A percentile compares a stretch with the other conserved stretches of the same genome.
Evolutionary conservation across 1,140 invertebrate genomes (phyloP).

Genomic region (Halyomorpha halys): DNA sequence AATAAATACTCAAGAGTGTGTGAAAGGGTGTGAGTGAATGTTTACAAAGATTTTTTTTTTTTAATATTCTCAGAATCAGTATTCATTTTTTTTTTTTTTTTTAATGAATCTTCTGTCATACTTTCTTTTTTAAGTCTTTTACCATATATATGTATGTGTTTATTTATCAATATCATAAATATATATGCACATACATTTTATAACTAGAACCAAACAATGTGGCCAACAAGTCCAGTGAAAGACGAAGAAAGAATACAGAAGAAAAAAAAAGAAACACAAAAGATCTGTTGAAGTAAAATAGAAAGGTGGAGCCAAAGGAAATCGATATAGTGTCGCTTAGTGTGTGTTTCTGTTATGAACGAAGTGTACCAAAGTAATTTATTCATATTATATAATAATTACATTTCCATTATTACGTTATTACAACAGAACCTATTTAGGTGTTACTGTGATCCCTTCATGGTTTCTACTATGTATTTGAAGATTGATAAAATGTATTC

Average conservation of each 20-base stretch:
- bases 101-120: not conserved
- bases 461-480: not conserved
- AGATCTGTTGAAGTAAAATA: slow-evolving; percentile 6
- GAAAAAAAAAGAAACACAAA: slow-evolving; percentile 3
- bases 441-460: slow-evolving; percentile 3
- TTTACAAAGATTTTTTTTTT: not conserved
- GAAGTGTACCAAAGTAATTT: slow-evolving; percentile 17
- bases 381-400: slow-evolving; percentile 2
- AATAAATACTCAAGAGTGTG: not conserved
- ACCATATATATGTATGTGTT: not conserved
- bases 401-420: slow-evolving; percentile 1
- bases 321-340: slow-evolving; percentile 10
- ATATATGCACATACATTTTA: not conserved
- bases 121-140: not conserved
- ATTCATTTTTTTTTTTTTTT: slow-evolving; percentile 3
- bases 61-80: slow-evolving; percentile 11
- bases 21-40: not conserved
- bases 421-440: slow-evolving; percentile 3
- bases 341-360: slow-evolving; percentile 8
- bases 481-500: not conserved
- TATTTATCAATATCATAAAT: not conserved
- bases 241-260: not conserved
- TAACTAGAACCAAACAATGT: too few species aligned
- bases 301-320: not conserved
- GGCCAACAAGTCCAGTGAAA: not conserved